Evolutionary conservation across 2,888 invertebrate species (phyloP).

Genomic region (Melieria crassipennis): DNA sequence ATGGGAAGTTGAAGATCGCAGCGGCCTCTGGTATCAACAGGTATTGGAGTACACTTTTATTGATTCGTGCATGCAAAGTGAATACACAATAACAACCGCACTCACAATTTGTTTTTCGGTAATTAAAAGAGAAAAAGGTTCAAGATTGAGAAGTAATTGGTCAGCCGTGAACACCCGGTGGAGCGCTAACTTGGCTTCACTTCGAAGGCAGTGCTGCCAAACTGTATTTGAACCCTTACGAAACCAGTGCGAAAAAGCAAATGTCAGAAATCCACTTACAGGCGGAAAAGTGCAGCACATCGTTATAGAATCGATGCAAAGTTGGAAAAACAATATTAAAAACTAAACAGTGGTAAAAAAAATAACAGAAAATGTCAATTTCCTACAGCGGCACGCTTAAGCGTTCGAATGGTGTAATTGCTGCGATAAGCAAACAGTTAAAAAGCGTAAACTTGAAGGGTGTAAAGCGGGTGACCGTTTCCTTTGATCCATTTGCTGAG

Average conservation of each 20-base stretch:
- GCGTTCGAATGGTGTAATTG: constrained; percentile 75
- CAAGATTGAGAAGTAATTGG: no score
- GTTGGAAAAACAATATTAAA: background rate
- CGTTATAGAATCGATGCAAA: no score
- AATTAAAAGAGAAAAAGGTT: no score
- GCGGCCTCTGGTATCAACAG: no score
- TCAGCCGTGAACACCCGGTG: no score
- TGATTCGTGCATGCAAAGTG: no score
- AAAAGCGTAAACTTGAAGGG: constrained; percentile 79
- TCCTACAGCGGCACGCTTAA: constrained; percentile 74
- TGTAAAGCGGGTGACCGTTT: constrained; percentile 78
- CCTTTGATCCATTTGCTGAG: constrained; percentile 86
- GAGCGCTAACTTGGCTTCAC: no score
- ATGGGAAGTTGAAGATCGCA: no score
- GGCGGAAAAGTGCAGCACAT: background rate
- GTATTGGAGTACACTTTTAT: no score
- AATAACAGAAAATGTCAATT: constrained; percentile 74
- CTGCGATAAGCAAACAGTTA: constrained; percentile 79
- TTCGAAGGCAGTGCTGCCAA: background rate
- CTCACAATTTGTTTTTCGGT: no score
- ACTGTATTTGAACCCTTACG: background rate
- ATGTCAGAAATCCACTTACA: constrained; percentile 8
- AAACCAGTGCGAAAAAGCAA: background rate
- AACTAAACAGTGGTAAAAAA: constrained; percentile 3
- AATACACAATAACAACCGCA: no score